Evolutionary conservation across 2,888 invertebrate genomes (phyloP), one percentile per base, ranked within the genome.

Genomic region (Cartodere bifasciata): DNA sequence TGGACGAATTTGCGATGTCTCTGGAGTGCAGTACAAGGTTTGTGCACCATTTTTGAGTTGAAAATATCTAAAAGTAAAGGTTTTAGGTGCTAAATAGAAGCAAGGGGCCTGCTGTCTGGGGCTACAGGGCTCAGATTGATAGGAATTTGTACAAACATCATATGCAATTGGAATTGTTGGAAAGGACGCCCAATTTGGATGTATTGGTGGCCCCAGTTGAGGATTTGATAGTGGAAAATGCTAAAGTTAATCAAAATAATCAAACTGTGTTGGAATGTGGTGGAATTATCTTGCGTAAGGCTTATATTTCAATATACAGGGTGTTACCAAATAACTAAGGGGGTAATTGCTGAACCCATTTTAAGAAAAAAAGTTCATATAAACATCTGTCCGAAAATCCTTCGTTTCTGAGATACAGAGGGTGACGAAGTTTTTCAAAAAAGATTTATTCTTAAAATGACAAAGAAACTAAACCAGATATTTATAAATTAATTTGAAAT

Each of bases 61-160:
- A 20, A 6, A 20, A 20, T 6, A n/a, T 20, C 20, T 20, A n/a
- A n/a, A n/a, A n/a, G n/a, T n/a, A n/a, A n/a, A n/a, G n/a, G 34
- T 43, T 45, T 16, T 42, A 69, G 70, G 64, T 83, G 11, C 58
- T 90, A n/a, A 90, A 90, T 56, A 70, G 64, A 41, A 58, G 72
- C 0, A 83, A 81, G 53, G 90, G 90, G 0, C 86, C 88, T 6
- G 90, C 90, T 2, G 90, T 90, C 1, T 85, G 86, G 81, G 90
- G 90, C 4, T 72, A 76, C 4, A 60, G 90, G 35, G 88, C 90
- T 4, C 88, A 90, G 64, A 88, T 91, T 37, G 90, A 91, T 56
- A 64, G 90, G 10, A 57, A 63, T 28, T 61, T 90, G 7, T 91
- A 88, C 56, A 87, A 82, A 52, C 57, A 63, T 35, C 66, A 82